Base-by-base conservation (phyloP, 2,888 invertebrate genomes). In the Balanococcus diminutus region DNA sequence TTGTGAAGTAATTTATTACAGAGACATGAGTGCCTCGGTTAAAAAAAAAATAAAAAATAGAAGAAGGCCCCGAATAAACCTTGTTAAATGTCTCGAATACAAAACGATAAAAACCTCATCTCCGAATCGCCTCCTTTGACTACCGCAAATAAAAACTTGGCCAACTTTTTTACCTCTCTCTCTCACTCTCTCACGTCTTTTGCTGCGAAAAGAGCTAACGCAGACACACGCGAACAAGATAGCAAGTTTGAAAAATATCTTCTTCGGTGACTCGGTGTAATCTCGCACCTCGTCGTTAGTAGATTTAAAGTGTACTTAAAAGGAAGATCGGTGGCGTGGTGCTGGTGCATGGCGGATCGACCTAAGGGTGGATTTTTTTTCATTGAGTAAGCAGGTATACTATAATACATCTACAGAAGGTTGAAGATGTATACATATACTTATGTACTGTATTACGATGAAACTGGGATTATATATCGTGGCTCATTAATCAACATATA, bases 191-290 rank as follows among this genome's bases (percentile, higher is more conserved):
- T 16, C n/a, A n/a, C 5, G 46, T 16, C 46, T 2, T n/a, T n/a
- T 16, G 14, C 8, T 28, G 11, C 16, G 67, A 16, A 67, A 28
- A 28, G 19, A 67, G n/a, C n/a, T n/a, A n/a, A n/a, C n/a, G n/a
- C n/a, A n/a, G 67, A 14, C 28, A 11, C 56, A 67, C 67, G 67
- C 67, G 67, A 67, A 67, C 67, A 11, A 67, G 25, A 28, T 67
- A 67, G 19, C 6, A 72, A 79, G 75, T 79, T 79, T 79, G 31
- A 36, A 79, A 79, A 79, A 36, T 79, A 79, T 14, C 75, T 79
- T 79, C 36, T 32, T 36, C 0, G 11, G n/a, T n/a, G n/a, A n/a
- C n/a, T n/a, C n/a, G n/a, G n/a, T 36, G 8, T 79, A 79, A 79
- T 79, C 75, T 32, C 72, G 11, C 75, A 0, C 6, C 5, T 16